A percentile compares a stretch with the other conserved stretches of the same genome.
Conservation (phyloP, 2,113 vertebrate species). For the Micromys minutus region DNA sequence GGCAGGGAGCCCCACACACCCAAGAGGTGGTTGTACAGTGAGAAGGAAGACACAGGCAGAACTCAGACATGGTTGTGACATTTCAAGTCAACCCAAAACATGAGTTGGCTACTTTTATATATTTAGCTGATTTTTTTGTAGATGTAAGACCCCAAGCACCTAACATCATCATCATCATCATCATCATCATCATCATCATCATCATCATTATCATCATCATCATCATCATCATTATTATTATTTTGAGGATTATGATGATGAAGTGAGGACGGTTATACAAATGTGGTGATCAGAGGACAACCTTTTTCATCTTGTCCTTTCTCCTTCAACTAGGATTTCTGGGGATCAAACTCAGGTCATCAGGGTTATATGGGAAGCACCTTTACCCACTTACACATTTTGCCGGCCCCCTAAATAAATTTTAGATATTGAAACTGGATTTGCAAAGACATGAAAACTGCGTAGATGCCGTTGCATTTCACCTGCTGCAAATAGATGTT, state of each 20-base stretch:
- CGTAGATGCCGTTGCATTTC: not conserved
- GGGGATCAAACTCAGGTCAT: not conserved
- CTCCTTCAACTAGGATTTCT: not conserved
- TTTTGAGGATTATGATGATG: no score
- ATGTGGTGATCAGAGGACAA: not conserved
- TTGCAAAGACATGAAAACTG: not conserved
- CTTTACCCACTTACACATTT: not conserved
- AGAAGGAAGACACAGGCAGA: not conserved
- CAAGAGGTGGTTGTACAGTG: not conserved
- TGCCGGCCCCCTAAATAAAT: not conserved
- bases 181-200: not conserved
- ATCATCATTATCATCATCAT: not conserved
- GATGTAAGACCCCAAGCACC: not conserved
- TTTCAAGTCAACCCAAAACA: not conserved
- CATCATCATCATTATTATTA: no score
- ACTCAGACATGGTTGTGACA: not conserved
- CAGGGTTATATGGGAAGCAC: not conserved
- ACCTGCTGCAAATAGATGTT: not conserved
- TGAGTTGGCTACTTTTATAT: not conserved
- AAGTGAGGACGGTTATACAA: not conserved
- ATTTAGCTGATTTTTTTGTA: not conserved
- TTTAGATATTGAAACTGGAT: slow-evolving; percentile 1
- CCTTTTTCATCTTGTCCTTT: not conserved
- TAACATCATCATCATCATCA: not conserved
- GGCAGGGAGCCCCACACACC: not conserved